Percentiles rank a stretch among this genome's conserved stretches.
phyloP scores from a whole-genome alignment of 2,113 vertebrate species.

The Mus musculus region GRCm39 chr7:48411001-48411500 shows the following conservation, averaged over 20 bases:
- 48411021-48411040: constrained; percentile 24
- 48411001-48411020: neutral
- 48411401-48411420: neutral
- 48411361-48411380: neutral
- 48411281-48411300: neutral
- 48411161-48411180: neutral
- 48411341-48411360: neutral
- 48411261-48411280: neutral
- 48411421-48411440: neutral
- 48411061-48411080: neutral
- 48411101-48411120: neutral
- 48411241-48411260: neutral
- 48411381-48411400: neutral
- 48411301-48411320: neutral
- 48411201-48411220: neutral
- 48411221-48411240: neutral
- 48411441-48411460: neutral
- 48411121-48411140: neutral
- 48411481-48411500: neutral
- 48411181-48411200: neutral
- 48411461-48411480: neutral
- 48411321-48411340: neutral
- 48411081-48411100: neutral
- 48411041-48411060: neutral
- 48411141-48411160: neutral